These are phyloP conservation scores for Cladopsammia gracilis DNA, from an alignment of 64 coral and sea anemone genomes.

Conservation along the genomic window DNA sequence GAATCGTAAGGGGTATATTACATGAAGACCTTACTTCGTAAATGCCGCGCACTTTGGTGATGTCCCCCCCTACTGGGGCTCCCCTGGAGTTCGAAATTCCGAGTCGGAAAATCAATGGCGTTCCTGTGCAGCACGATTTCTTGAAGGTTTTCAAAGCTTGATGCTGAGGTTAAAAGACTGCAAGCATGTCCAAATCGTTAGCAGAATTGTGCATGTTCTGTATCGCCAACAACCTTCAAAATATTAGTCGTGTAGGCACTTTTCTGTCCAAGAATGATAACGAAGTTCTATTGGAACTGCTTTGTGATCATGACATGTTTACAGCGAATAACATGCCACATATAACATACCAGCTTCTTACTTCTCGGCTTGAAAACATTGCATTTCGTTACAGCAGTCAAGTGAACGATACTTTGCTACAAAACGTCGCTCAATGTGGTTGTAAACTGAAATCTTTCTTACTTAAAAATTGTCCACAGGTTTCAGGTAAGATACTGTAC, in stretches of 20 bases:
- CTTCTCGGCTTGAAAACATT: slow-evolving; percentile 68
- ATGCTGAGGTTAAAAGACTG: not conserved
- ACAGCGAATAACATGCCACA: slow-evolving; percentile 46
- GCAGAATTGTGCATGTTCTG: slow-evolving; percentile 85
- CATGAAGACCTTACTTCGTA: no score
- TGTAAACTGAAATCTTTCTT: slow-evolving; percentile 71
- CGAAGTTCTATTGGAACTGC: slow-evolving; percentile 77
- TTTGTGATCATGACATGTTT: slow-evolving; percentile 91
- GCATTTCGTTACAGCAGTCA: slow-evolving; percentile 77
- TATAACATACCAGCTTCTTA: slow-evolving; percentile 68
- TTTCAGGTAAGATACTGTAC: slow-evolving; percentile 58
- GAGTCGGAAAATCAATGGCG: no score
- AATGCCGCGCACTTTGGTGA: no score
- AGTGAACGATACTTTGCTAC: slow-evolving; percentile 68
- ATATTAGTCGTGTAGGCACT: slow-evolving; percentile 64
- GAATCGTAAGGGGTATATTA: no score
- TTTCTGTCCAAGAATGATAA: slow-evolving; percentile 73
- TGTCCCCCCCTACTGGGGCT: no score
- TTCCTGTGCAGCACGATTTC: no score
- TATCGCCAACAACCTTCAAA: slow-evolving; percentile 79
- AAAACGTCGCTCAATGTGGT: slow-evolving; percentile 58
- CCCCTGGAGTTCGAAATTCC: no score
- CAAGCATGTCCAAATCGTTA: slow-evolving; percentile 67
- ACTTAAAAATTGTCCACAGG: slow-evolving; percentile 48
- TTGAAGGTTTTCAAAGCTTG: not conserved